phyloP scores from a whole-genome alignment of 2,888 invertebrate genomes.

The Diaprepes abbreviatus region DNA sequence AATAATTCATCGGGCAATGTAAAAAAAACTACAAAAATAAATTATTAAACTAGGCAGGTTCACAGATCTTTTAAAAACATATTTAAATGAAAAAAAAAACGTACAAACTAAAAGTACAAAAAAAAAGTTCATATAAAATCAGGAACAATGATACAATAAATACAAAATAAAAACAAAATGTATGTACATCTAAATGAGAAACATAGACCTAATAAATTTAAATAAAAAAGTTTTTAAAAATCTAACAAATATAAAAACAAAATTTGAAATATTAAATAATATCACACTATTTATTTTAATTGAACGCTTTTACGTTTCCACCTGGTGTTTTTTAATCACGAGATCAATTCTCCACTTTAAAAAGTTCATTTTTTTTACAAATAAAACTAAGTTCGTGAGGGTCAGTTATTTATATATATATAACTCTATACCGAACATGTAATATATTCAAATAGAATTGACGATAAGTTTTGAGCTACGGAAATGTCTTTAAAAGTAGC shows the following conservation, averaged over 20 bases:
- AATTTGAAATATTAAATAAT: constrained; percentile 68
- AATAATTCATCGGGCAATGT: constrained; percentile 41
- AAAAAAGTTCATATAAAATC: constrained; percentile 63
- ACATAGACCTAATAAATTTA: constrained; percentile 59
- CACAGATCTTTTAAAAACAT: constrained; percentile 51
- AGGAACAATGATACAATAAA: constrained; percentile 68
- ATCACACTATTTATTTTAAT: constrained; percentile 65
- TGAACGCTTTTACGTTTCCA: constrained; percentile 61
- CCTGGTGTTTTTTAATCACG: constrained; percentile 64
- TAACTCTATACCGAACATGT: background rate
- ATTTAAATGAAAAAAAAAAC: constrained; percentile 42
- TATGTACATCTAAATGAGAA: constrained; percentile 60
- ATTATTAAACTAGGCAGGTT: constrained; percentile 53
- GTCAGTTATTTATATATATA: constrained; percentile 17
- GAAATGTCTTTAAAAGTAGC: background rate
- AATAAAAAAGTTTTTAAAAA: constrained; percentile 64
- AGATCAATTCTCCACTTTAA: constrained; percentile 63
- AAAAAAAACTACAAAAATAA: constrained; percentile 52
- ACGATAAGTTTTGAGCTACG: background rate
- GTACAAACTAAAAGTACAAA: constrained; percentile 51
- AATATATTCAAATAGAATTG: background rate
- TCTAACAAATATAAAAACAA: constrained; percentile 64
- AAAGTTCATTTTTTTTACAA: constrained; percentile 10
- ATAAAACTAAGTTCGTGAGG: constrained; percentile 28
- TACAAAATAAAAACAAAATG: constrained; percentile 64